phyloP scores from a whole-genome alignment of 2,797 vertebrate genomes.

The Knipowitschia caucasica region DNA sequence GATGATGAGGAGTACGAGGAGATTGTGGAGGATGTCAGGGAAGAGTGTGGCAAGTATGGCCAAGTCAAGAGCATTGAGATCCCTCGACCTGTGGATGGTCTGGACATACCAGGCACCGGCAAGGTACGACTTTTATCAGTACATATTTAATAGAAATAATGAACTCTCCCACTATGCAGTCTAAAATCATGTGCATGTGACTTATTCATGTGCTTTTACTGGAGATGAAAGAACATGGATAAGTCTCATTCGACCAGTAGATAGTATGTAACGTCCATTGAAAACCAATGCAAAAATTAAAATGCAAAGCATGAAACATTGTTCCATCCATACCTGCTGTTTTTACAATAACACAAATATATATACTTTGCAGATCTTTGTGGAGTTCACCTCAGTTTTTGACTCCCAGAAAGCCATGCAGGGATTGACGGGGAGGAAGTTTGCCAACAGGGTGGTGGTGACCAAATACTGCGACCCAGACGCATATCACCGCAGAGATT shows the following conservation, averaged over 20 bases:
- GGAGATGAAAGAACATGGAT: no score
- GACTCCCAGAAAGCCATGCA: constrained; percentile 98
- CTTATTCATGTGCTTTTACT: no score
- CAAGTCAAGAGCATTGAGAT: constrained; percentile 94
- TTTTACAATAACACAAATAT: background rate
- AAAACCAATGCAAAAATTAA: no score
- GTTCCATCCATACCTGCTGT: background rate
- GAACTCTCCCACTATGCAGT: no score
- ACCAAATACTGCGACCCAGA: constrained; percentile 96
- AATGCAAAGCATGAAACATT: no score
- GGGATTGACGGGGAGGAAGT: constrained; percentile 91
- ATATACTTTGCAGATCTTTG: constrained; percentile 79
- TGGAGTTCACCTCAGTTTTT: constrained; percentile 91
- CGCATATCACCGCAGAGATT: constrained; percentile 91
- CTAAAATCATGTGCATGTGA: no score
- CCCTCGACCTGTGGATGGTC: constrained; percentile 87
- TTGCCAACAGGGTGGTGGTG: constrained; percentile 94
- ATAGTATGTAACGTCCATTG: no score
- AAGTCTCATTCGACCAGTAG: no score
- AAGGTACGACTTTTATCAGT: constrained; percentile 78
- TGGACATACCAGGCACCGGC: constrained; percentile 89
- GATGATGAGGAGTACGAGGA: constrained; percentile 94
- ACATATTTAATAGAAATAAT: background rate
- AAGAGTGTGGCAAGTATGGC: constrained; percentile 93
- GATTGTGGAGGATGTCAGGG: constrained; percentile 90